Evolutionary conservation across 35 echinoderm and acorn worm species (phyloP).

Genomic region (Apostichopus californicus): DNA sequence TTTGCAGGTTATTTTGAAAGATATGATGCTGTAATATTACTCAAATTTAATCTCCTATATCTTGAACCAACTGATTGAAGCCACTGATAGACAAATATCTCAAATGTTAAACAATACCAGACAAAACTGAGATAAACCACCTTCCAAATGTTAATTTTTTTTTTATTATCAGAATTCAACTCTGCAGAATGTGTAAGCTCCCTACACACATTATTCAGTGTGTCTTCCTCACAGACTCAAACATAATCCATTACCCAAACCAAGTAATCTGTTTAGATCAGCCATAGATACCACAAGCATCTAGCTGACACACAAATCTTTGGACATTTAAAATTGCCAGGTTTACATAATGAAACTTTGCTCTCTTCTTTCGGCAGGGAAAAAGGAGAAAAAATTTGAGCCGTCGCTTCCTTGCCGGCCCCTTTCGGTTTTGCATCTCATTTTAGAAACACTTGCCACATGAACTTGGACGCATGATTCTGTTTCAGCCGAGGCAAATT

Average conservation of each 20-base stretch:
- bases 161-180: too few species aligned
- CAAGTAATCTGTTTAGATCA: conserved; percentile 2
- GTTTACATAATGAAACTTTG: conserved; percentile 56
- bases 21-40: too few species aligned
- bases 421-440: conserved; percentile 55
- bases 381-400: conserved; percentile 28
- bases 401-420: conserved; percentile 54
- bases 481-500: conserved; percentile 45
- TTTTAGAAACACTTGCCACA: conserved; percentile 45
- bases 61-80: too few species aligned
- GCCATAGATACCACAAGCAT: not conserved
- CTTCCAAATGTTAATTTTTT: too few species aligned
- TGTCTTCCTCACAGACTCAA: not conserved
- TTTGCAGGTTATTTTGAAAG: too few species aligned
- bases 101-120: too few species aligned
- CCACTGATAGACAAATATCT: too few species aligned
- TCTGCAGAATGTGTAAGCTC: too few species aligned
- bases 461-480: conserved; percentile 64
- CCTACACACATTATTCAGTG: not conserved
- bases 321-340: conserved; percentile 52
- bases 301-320: conserved; percentile 22
- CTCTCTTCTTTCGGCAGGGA: conserved; percentile 1
- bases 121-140: too few species aligned
- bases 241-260: not conserved
- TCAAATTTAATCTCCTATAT: too few species aligned